Evolutionary conservation across 2,797 vertebrate species (phyloP).

Genomic region (Melanotaenia pygmaea): DNA sequence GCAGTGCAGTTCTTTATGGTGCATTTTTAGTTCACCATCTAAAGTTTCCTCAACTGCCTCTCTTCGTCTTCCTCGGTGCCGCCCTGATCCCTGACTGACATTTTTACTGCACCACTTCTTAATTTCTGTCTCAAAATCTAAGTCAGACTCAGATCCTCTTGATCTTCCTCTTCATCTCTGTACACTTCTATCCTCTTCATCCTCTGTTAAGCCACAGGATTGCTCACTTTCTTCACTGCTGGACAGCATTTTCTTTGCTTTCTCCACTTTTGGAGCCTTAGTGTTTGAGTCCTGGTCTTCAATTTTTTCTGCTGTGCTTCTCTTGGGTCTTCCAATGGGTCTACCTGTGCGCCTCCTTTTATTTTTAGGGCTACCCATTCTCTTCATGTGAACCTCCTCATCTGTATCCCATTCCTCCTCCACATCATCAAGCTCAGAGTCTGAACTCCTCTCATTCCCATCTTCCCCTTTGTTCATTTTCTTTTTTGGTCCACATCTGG

Average conservation of each 20-base stretch:
- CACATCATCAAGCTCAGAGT: background rate
- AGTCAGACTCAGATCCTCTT: constrained; percentile 15
- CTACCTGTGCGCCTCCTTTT: constrained; percentile 35
- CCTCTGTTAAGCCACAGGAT: constrained; percentile 9
- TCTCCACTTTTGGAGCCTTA: background rate
- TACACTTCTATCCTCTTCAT: background rate
- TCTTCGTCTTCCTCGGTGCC: constrained; percentile 3
- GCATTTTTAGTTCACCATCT: background rate
- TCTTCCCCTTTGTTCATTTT: background rate
- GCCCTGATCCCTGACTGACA: background rate
- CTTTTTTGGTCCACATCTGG: background rate
- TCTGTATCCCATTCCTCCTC: constrained; percentile 8
- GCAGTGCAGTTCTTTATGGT: too few species aligned
- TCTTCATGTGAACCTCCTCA: background rate
- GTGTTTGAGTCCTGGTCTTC: background rate
- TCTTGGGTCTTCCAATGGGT: constrained; percentile 49
- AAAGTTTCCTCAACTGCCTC: background rate
- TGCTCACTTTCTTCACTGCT: constrained; percentile 22
- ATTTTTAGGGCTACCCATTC: background rate
- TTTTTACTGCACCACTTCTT: constrained; percentile 4
- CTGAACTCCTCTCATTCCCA: background rate
- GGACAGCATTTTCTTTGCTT: background rate
- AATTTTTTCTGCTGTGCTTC: background rate
- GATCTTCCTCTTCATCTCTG: background rate
- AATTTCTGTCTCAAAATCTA: constrained; percentile 13